These are phyloP conservation scores for Cephonodes hylas DNA, from an alignment of 2,888 invertebrate genomes.

Conservation along the genomic window DNA sequence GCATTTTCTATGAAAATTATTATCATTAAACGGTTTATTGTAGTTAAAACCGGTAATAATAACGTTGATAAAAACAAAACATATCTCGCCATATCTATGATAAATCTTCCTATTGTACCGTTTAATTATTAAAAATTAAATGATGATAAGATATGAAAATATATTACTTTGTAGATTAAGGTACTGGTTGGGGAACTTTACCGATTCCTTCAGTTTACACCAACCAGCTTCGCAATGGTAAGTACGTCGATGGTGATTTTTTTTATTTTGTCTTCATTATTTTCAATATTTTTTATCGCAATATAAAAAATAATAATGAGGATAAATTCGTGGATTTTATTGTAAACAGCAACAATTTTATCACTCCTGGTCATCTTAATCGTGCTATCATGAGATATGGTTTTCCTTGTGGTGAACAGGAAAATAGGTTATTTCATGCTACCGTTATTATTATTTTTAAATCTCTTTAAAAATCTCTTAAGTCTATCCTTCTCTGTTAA, in stretches of 20 bases:
- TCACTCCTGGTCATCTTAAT: no score
- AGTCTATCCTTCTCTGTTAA: no score
- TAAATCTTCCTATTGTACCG: neutral
- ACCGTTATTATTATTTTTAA: no score
- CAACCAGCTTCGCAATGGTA: constrained; percentile 60
- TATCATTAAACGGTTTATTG: neutral
- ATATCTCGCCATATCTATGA: neutral
- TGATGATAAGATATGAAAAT: constrained; percentile 41
- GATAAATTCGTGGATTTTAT: no score
- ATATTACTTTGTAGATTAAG: constrained; percentile 38
- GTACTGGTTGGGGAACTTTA: constrained; percentile 21
- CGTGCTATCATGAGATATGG: no score
- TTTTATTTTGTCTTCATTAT: no score
- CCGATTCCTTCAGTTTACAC: constrained; percentile 34
- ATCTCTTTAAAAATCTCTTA: no score
- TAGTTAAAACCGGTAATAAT: neutral
- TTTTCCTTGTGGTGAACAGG: no score
- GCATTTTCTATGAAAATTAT: neutral
- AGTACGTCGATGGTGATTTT: constrained; percentile 26
- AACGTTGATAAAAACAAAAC: neutral
- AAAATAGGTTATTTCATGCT: no score
- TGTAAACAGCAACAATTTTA: no score
- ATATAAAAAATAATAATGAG: no score
- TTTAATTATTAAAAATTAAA: constrained; percentile 4
- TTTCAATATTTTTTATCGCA: no score